Base-by-base conservation (phyloP, 2,888 invertebrate species). In the Folsomia candida region DNA sequence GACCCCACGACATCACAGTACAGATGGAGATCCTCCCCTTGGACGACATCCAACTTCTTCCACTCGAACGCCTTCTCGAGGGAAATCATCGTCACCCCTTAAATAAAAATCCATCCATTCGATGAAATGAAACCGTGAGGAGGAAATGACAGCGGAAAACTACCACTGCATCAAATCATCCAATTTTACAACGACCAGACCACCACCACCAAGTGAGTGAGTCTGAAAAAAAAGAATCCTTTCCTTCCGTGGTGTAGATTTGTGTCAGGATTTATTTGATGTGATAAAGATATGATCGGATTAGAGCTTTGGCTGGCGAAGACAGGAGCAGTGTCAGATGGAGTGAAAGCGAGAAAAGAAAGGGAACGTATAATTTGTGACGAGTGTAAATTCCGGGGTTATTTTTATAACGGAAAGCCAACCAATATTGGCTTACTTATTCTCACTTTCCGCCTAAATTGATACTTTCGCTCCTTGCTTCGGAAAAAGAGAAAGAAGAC, bases 11-110 rank as follows among this genome's bases (percentile, higher is more conserved):
- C 89, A 82, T 90, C 90, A 82, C 91, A 91, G 82, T 89, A 89
- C 78, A 91, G 88, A 82, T 90, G 90, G 64, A 91, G 88, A 82
- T 90, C 90, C 82, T 90, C 90, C 26, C 89, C 90, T 25, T 90
- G 89, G 61, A 89, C 85, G 1, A 90, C 90, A 29, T 88, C 86
- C 71, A 90, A 85, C 78, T 87, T 87, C 82, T 90, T 90, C 66
- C 88, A 87, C 81, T 89, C 89, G 65, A 90, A 84, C 25, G 89
- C 88, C 81, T 90, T 89, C 83, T 90, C 90, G 82, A 90, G 82
- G 0, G 89, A 87, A 18, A 89, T 89, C 47, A 90, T 89, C 1
- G 89, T 89, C 60, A 90, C 88, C 83, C 89, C 90, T 90, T 80
- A 24, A 22, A 27, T 60, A 64, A 68, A n/a, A 60, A 20, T 18